Evolutionary conservation across 2,888 invertebrate species (phyloP).

Genomic region (Clepsis dumicolana): DNA sequence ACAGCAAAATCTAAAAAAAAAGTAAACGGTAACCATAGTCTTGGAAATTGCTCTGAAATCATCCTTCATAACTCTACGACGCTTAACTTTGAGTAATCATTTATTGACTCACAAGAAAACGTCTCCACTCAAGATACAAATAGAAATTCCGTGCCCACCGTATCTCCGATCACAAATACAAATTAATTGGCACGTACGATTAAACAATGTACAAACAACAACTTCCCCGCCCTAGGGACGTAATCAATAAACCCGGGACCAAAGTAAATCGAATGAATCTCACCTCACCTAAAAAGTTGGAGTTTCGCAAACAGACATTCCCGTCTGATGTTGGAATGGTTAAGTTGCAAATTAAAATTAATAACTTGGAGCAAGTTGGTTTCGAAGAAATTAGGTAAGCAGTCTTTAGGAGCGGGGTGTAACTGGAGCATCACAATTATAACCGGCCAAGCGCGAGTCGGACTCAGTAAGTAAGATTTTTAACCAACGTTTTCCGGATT

Average conservation of each 20-base stretch:
- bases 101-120: too few species aligned
- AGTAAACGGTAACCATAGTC: too few species aligned
- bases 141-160: slow-evolving; percentile 2
- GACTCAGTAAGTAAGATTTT: too few species aligned
- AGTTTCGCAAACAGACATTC: slow-evolving; percentile 49
- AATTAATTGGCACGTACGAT: slow-evolving; percentile 42
- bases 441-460: too few species aligned
- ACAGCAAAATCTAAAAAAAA: too few species aligned
- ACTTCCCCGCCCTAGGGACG: slow-evolving; percentile 32
- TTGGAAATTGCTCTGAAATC: too few species aligned
- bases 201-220: slow-evolving; percentile 39
- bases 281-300: slow-evolving; percentile 38
- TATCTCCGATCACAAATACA: neutral
- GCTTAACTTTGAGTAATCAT: too few species aligned
- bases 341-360: slow-evolving; percentile 65
- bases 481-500: too few species aligned
- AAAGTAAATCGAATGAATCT: slow-evolving; percentile 38
- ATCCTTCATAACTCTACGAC: too few species aligned
- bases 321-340: slow-evolving; percentile 46
- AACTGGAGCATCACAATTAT: slow-evolving; percentile 19
- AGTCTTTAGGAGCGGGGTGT: neutral
- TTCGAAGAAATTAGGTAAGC: slow-evolving; percentile 44
- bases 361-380: slow-evolving; percentile 51
- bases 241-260: slow-evolving; percentile 32
- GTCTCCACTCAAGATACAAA: too few species aligned